Evolutionary conservation across 1,140 invertebrate genomes (phyloP).

Genomic region (Tetragnatha versicolor): DNA sequence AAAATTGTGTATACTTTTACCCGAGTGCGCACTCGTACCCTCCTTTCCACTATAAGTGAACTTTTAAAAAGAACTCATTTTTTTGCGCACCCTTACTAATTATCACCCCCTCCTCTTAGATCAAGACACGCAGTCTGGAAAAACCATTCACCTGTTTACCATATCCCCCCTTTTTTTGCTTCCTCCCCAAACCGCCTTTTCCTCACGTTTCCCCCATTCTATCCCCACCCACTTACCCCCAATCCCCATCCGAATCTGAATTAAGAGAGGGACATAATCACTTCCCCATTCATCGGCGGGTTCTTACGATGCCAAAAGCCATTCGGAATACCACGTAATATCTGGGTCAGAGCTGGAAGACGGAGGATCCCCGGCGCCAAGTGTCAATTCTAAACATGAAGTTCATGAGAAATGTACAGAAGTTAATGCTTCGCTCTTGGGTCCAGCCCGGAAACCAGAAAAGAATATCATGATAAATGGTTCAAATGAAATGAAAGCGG

Average conservation of each 20-base stretch:
- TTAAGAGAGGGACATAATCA: constrained; percentile 14
- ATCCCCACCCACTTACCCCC: too few relatives aligned
- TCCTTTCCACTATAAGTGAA: too few relatives aligned
- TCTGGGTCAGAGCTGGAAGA: constrained; percentile 45
- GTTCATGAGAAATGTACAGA: constrained; percentile 39
- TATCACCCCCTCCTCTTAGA: too few relatives aligned
- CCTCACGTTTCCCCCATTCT: too few relatives aligned
- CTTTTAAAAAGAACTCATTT: too few relatives aligned
- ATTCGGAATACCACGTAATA: constrained; percentile 33
- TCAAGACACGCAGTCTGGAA: too few relatives aligned
- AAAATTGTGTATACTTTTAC: too few relatives aligned
- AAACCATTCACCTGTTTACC: too few relatives aligned
- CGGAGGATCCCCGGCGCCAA: constrained; percentile 30
- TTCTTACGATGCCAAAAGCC: neutral
- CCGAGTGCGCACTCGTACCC: too few relatives aligned
- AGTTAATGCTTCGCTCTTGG: constrained; percentile 35
- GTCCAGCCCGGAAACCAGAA: constrained; percentile 33
- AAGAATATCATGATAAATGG: constrained; percentile 54
- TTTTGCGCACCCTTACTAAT: too few relatives aligned
- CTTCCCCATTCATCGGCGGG: neutral
- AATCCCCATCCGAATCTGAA: neutral
- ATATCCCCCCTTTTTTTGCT: too few relatives aligned
- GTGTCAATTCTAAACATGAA: constrained; percentile 53
- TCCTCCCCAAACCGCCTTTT: too few relatives aligned
- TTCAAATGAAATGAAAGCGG: constrained; percentile 32